Evolutionary conservation across 2,797 vertebrate species (phyloP), one percentile per base, ranked within the genome.

Genomic region (Odontamblyopus lacepedii): DNA sequence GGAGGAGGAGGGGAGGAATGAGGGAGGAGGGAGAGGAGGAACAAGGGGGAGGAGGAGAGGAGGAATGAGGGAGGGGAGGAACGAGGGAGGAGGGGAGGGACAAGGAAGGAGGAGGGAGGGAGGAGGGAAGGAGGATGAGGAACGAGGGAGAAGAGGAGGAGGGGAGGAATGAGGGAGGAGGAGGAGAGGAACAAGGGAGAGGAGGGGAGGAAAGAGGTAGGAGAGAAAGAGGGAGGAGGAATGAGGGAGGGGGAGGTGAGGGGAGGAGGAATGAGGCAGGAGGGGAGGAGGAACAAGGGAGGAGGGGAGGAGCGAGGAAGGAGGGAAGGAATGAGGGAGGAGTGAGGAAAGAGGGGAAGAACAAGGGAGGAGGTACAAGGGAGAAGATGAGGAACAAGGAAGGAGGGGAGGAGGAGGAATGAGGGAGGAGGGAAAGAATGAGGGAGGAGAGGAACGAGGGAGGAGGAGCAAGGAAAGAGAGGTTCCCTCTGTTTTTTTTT

Each of bases 201-300:
- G 5, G 32, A 32, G 32, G 32, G 5, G 32, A 5, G 5, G 32
- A 5, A 32, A 5, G 32, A 32, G 32, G 5, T 3, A 32, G 32
- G 32, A 32, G 32, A 29, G 71, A 16, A 30, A 2, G 30, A 2
- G 30, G 4, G 30, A 30, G 30, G 30, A 4, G 5, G 3, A 32
- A 32, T 4, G 30, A 32, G 30, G 30, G 6, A 35, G 32, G 3
- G n/a, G n/a, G n/a, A n/a, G n/a, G n/a, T n/a, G n/a, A n/a, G 32
- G 32, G 5, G 5, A 5, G 81, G 82, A 32, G 5, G 32, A 32
- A 32, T 5, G 62, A 72, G 75, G 81, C 80, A 79, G 80, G 81
- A 77, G 29, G 72, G 16, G 12, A 60, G 26, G 60, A 55, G 13
- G 67, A 57, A 13, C 91, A 91, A 53, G 72, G 76, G 5, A 5